Evolutionary conservation across 2,888 invertebrate species (phyloP).

Genomic region (Eilema sororculum): DNA sequence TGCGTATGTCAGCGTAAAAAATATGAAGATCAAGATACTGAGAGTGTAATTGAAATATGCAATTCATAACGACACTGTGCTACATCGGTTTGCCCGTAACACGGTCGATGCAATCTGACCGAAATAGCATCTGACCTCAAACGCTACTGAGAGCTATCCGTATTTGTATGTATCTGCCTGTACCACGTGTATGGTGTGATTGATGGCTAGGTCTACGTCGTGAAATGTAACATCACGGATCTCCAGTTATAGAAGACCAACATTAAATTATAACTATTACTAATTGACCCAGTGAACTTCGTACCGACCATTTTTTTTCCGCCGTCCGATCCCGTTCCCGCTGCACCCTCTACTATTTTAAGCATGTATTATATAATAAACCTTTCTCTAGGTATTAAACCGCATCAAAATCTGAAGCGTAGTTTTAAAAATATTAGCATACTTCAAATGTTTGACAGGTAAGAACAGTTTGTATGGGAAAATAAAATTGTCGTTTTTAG

Average conservation of each 20-base stretch:
- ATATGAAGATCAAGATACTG: background rate
- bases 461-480: too few relatives aligned
- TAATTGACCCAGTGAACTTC: too few relatives aligned
- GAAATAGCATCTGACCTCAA: slow-evolving; percentile 4
- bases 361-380: too few relatives aligned
- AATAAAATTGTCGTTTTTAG: too few relatives aligned
- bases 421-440: too few relatives aligned
- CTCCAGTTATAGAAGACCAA: background rate
- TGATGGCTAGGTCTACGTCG: background rate
- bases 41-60: background rate
- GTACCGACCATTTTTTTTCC: too few relatives aligned
- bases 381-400: too few relatives aligned
- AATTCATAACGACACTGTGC: background rate
- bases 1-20: too few relatives aligned
- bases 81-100: background rate
- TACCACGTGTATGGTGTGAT: background rate
- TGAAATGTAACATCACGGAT: background rate
- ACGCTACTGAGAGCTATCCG: background rate
- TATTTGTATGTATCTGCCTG: background rate
- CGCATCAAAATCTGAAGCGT: too few relatives aligned
- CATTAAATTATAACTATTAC: background rate
- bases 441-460: too few relatives aligned
- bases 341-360: too few relatives aligned
- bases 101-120: slow-evolving; percentile 3
- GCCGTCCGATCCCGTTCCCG: too few relatives aligned